Conservation (phyloP, 2,797 vertebrate genomes). For the Rhynchotus rufescens region DNA sequence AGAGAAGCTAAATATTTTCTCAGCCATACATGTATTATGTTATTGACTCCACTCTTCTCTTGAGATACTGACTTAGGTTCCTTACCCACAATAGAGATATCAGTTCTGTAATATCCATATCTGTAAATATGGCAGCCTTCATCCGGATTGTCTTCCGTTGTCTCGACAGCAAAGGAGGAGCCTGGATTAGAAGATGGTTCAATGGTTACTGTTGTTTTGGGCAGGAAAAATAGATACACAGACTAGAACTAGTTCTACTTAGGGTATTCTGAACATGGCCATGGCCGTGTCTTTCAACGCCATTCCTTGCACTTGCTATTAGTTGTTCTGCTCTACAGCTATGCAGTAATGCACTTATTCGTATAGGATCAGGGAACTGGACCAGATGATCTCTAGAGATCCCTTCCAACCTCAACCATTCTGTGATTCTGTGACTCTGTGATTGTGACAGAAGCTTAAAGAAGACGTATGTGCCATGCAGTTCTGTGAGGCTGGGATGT, state of each 20-base stretch:
- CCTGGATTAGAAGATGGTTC: neutral
- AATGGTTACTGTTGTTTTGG: neutral
- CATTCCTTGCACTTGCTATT: neutral
- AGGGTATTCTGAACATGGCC: neutral
- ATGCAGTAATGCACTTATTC: neutral
- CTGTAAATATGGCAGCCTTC: constrained; percentile 84
- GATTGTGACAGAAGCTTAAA: neutral
- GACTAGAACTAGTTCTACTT: neutral
- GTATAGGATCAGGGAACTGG: neutral
- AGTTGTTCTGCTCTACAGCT: neutral
- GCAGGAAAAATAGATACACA: neutral
- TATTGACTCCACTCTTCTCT: neutral
- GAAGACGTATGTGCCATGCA: neutral
- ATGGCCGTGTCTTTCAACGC: neutral
- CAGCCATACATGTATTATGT: neutral
- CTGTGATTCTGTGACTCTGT: too few species aligned
- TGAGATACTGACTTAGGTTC: neutral
- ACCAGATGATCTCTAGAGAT: too few species aligned
- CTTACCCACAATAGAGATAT: constrained; percentile 87
- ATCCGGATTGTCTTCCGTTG: constrained; percentile 14
- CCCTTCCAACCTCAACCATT: too few species aligned
- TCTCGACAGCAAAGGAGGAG: neutral
- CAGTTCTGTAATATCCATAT: constrained; percentile 83
- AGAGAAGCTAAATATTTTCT: neutral
- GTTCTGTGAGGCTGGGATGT: neutral